Base-by-base conservation (phyloP, 2,797 vertebrate genomes). In the Cottoperca gobio region DNA sequence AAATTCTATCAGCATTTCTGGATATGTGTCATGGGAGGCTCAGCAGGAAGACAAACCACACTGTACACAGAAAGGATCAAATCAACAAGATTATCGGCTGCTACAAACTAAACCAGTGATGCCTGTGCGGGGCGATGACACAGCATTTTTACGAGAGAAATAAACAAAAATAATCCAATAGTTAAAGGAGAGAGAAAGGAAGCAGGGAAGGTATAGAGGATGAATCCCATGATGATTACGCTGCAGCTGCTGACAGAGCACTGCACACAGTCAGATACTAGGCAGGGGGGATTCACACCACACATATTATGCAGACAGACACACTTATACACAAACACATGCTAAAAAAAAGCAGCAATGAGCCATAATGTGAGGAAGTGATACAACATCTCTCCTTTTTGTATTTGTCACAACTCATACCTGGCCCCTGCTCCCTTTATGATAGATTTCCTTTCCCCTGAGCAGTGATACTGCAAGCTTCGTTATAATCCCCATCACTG, bases 1-100 rank as follows among this genome's bases (percentile, higher is more conserved):
- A 59, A 69, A 72, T 46, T 16, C 48, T 33, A 79, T 88, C 83
- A 88, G 79, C 79, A 53, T 76, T 85, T 82, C 43, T 74, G 9
- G 16, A n/a, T 68, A 37, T 13, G 65, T 23, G 61, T 74, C 77
- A 73, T 3, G 8, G 14, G 64, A 78, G 57, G 23, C 48, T 81
- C 50, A 68, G 74, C 78, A 76, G 68, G 82, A 80, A 78, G 71
- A 86, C 66, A 77, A 83, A 85, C 70, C 46, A 4, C 46, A 3
- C 55, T 16, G 2, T 19, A 6, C 54, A 33, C 58, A 35, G 26
- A 26, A 65, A 58, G 28, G 28, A 28, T 28, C 5, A 28, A 28
- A 28, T 28, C 28, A 70, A 73, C 63, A 48, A 55, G 46, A 72
- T 12, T 43, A 73, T 42, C n/a, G 13, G 40, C 65, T 69, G 76